These are phyloP conservation scores for Pangasianodon gigas DNA, from an alignment of 2,113 vertebrate genomes.

Conservation along the genomic window DNA sequence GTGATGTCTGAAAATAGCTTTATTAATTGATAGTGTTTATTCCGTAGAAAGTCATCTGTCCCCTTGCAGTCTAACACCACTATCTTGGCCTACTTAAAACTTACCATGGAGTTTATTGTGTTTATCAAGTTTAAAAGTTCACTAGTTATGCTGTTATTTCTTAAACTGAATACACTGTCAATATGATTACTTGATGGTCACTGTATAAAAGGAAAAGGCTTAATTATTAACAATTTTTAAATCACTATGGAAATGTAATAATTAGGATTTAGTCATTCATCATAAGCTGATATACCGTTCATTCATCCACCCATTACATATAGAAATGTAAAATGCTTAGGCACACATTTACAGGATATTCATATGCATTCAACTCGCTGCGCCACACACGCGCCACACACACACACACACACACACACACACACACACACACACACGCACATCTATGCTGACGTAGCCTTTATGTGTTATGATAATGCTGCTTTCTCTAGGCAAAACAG, in stretches of 20 bases:
- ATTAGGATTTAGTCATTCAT: background rate
- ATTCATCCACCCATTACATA: background rate
- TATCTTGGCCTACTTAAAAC: conserved; percentile 27
- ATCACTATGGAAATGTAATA: background rate
- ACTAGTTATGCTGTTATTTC: background rate
- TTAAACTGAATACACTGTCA: background rate
- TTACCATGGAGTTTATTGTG: background rate
- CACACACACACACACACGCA: conserved; percentile 25
- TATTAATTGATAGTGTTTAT: conserved; percentile 38
- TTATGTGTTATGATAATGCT: conserved; percentile 27
- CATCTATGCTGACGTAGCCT: conserved; percentile 16
- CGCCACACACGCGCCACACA: conserved; percentile 10
- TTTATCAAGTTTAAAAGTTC: background rate
- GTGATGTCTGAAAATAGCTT: conserved; percentile 12
- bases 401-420: conserved; percentile 33
- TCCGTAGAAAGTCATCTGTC: conserved; percentile 5
- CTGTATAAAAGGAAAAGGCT: background rate
- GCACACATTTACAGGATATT: background rate
- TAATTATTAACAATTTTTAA: background rate
- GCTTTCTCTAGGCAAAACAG: conserved; percentile 24
- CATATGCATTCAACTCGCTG: background rate
- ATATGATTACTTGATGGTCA: background rate
- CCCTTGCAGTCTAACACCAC: conserved; percentile 6
- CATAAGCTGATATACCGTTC: background rate
- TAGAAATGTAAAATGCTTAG: conserved; percentile 19